phyloP scores from a whole-genome alignment of 2,797 vertebrate species.

The Crenuchus spilurus region DNA sequence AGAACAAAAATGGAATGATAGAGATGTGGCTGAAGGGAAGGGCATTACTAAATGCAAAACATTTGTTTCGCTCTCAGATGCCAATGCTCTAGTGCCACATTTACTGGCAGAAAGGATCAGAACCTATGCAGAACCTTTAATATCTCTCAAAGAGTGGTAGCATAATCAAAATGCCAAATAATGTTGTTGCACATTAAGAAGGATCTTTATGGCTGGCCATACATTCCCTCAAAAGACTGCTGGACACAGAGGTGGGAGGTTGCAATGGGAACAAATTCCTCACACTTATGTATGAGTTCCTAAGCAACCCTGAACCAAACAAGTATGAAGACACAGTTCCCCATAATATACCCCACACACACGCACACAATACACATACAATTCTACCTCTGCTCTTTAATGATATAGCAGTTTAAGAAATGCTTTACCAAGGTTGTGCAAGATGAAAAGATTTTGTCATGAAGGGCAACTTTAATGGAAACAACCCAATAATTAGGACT shows the following conservation, averaged over 20 bases:
- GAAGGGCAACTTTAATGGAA: neutral
- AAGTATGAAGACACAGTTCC: neutral
- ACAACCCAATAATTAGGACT: neutral
- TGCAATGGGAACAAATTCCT: conserved; percentile 31
- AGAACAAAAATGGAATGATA: too few relatives aligned
- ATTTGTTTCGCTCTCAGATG: too few relatives aligned
- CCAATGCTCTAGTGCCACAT: too few relatives aligned
- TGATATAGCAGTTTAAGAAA: neutral
- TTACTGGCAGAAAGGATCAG: too few relatives aligned
- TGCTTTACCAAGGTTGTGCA: neutral
- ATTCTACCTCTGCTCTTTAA: neutral
- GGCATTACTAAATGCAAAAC: too few relatives aligned
- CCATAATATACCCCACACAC: neutral
- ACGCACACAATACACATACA: neutral
- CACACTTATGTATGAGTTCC: conserved; percentile 22
- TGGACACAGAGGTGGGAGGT: neutral
- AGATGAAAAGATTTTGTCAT: neutral
- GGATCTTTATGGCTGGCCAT: neutral
- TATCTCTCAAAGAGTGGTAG: neutral
- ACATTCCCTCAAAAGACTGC: conserved; percentile 8
- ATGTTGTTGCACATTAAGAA: neutral
- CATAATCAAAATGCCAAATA: conserved; percentile 5
- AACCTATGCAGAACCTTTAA: too few relatives aligned
- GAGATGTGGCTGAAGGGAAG: too few relatives aligned
- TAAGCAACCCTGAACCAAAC: conserved; percentile 21